These are phyloP conservation scores for Geotrypetes seraphini DNA, from an alignment of 2,797 vertebrate species.

Conservation along the genomic window DNA sequence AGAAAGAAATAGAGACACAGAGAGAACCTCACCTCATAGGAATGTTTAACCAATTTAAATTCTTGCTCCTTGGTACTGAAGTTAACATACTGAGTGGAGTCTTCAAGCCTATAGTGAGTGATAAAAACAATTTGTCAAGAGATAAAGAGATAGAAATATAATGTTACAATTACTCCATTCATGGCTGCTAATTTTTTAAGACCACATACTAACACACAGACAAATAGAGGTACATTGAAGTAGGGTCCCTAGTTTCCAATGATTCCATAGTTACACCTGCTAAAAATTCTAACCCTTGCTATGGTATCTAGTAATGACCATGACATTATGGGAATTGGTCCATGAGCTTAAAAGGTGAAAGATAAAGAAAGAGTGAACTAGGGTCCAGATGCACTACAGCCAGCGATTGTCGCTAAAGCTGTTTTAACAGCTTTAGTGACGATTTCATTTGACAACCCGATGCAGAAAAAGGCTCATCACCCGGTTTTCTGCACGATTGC, in stretches of 20 bases:
- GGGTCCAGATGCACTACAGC: no score
- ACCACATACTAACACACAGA: background rate
- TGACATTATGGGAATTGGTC: background rate
- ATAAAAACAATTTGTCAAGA: background rate
- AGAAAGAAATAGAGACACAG: no score
- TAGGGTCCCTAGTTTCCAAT: background rate
- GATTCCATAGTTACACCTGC: background rate
- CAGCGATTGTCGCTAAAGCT: no score
- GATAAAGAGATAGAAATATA: no score
- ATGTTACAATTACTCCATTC: background rate
- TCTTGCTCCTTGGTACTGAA: constrained; percentile 15
- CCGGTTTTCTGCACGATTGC: no score
- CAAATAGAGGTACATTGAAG: background rate
- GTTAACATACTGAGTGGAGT: constrained; percentile 19
- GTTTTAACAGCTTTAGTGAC: no score
- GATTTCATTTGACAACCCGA: no score
- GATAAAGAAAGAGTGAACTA: no score
- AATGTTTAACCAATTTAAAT: constrained; percentile 8
- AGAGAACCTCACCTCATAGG: constrained; percentile 26
- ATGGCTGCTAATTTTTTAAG: background rate
- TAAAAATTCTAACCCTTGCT: background rate
- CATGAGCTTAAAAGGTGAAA: no score
- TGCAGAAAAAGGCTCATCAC: no score
- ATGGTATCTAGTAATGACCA: background rate
- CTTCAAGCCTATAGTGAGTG: constrained; percentile 14